phyloP scores from a whole-genome alignment of 2,797 vertebrate genomes.

The Liasis olivaceus region DNA sequence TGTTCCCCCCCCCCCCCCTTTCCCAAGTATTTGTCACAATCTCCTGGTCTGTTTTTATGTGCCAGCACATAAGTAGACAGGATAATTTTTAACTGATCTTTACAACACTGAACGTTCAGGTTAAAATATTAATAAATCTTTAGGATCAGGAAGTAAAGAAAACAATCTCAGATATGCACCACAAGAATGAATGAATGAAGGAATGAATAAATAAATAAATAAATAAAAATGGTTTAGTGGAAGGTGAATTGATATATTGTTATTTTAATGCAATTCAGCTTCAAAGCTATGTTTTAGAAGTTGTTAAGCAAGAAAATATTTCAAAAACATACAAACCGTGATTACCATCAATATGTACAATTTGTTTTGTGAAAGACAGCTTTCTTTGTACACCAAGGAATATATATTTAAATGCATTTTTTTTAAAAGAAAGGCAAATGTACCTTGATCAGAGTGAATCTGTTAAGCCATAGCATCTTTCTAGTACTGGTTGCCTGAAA shows the following conservation, averaged over 20 bases:
- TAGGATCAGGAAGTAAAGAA: conserved; percentile 8
- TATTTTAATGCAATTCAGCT: neutral
- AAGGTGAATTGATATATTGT: neutral
- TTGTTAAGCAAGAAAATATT: conserved; percentile 2
- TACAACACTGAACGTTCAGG: neutral
- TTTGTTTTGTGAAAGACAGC: neutral
- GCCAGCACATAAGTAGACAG: neutral
- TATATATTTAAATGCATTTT: conserved; percentile 9
- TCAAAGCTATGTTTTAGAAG: neutral
- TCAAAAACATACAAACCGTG: neutral
- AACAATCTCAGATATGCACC: conserved; percentile 7
- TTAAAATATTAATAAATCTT: neutral
- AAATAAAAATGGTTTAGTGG: neutral
- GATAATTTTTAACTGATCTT: neutral
- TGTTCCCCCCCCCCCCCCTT: too few species aligned
- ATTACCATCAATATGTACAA: neutral
- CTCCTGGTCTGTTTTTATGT: neutral
- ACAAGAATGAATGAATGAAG: neutral
- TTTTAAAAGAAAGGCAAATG: conserved; percentile 30
- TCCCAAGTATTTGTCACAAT: neutral
- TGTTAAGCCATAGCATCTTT: neutral
- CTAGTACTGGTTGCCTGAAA: conserved; percentile 23
- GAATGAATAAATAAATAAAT: neutral
- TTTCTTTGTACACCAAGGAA: conserved; percentile 13
- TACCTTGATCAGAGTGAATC: conserved; percentile 1